Percentiles rank a stretch among this genome's conserved stretches.
These are phyloP conservation scores for Drosophila watanabei DNA, from an alignment of 1,140 invertebrate species.

Conservation along the genomic window DNA sequence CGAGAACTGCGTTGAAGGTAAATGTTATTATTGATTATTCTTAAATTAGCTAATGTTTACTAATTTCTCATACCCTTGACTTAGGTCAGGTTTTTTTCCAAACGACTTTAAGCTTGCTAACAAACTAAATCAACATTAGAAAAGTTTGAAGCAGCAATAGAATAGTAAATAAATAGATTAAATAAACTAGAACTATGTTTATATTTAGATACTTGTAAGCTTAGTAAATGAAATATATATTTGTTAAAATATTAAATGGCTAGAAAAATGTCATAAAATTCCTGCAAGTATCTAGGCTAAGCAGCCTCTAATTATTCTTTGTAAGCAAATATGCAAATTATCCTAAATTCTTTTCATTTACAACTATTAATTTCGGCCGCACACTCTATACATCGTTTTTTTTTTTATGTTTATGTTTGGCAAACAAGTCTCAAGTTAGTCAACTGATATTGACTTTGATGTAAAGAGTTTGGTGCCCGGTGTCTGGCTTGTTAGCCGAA, in stretches of 20 bases:
- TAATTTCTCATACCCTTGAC: conserved; percentile 49
- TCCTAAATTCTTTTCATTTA: conserved; percentile 28
- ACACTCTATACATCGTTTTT: background rate
- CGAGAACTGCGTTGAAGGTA: conserved; percentile 10
- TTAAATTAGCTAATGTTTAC: conserved; percentile 37
- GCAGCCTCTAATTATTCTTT: conserved; percentile 5
- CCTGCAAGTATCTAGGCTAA: conserved; percentile 18
- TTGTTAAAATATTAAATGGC: too few species aligned
- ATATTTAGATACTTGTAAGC: too few species aligned
- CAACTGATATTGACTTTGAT: conserved; percentile 67
- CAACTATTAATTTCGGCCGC: background rate
- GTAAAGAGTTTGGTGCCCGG: conserved; percentile 36
- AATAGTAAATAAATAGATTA: background rate
- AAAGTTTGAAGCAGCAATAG: background rate
- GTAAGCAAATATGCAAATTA: conserved; percentile 33
- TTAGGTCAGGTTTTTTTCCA: conserved; percentile 47
- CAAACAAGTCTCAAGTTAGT: conserved; percentile 45
- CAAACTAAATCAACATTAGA: conserved; percentile 32
- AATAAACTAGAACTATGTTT: conserved; percentile 1
- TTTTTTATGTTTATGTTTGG: conserved; percentile 41
- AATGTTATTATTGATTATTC: conserved; percentile 25
- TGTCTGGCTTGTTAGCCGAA: conserved; percentile 14
- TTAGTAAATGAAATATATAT: too few species aligned
- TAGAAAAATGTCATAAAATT: background rate
- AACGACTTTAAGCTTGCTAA: conserved; percentile 27